Percentiles rank a stretch among this genome's conserved stretches.
Evolutionary conservation across 1,140 invertebrate genomes (phyloP).

Genomic region (Lordiphosa collinella): DNA sequence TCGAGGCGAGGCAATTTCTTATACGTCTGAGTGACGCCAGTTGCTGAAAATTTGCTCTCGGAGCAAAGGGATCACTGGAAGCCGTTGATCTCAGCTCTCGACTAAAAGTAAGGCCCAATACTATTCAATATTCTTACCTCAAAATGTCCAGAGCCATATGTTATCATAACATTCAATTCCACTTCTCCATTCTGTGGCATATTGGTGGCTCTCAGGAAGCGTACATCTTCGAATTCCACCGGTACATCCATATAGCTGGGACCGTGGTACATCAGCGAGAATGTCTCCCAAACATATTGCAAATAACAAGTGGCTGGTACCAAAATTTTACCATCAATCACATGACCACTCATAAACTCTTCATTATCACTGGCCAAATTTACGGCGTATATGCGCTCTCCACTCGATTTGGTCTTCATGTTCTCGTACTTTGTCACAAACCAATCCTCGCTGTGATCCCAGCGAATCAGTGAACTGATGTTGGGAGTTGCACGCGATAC

Average conservation of each 20-base stretch:
- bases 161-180: constrained; percentile 89
- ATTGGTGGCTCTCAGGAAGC: constrained; percentile 90
- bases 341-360: constrained; percentile 90
- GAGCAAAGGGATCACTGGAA: no score
- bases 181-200: constrained; percentile 86
- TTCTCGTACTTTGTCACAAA: constrained; percentile 80
- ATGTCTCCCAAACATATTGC: constrained; percentile 91
- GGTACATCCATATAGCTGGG: constrained; percentile 86
- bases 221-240: constrained; percentile 92
- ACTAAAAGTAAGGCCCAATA: no score
- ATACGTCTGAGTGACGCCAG: no score
- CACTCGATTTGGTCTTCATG: constrained; percentile 78
- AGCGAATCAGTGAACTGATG: constrained; percentile 88
- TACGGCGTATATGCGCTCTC: constrained; percentile 83
- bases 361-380: constrained; percentile 85
- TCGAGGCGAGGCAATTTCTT: no score
- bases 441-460: constrained; percentile 94
- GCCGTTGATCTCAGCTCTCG: no score
- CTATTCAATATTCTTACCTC: constrained; percentile 82
- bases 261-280: constrained; percentile 87
- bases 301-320: constrained; percentile 95
- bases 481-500: constrained; percentile 89
- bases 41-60: no score
- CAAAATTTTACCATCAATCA: constrained; percentile 92
- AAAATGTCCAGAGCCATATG: constrained; percentile 90